Base-by-base conservation (phyloP, 2,888 invertebrate genomes). In the Orthonychiurus folsomi region DNA sequence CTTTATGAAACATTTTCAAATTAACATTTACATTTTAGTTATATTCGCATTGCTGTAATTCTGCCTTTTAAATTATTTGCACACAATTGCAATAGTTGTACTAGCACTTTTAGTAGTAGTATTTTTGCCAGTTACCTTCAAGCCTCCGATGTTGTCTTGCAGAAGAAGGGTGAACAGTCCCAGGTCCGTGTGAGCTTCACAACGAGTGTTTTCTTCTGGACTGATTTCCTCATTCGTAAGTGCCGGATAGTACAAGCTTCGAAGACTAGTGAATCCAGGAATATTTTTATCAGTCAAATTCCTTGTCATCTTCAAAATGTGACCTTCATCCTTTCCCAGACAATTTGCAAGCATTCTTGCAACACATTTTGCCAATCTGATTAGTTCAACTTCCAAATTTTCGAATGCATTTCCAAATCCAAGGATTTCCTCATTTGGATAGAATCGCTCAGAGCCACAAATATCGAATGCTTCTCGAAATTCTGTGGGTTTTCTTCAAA, bases 111-210 rank as follows among this genome's bases (percentile, higher is more conserved):
- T n/a, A n/a, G n/a, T n/a, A n/a, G n/a, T n/a, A n/a, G n/a, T n/a
- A n/a, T n/a, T n/a, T n/a, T n/a, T n/a, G n/a, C 37, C 5, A 37
- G 15, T 56, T 56, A 56, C 56, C 28, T 56, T 27, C 5, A 56
- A 21, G 3, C 56, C 56, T 5, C 56, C 56, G 28, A 25, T 18
- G 5, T 27, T 37, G 20, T 56, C 56, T 21, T 56, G 56, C 27
- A 25, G 27, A 2, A 56, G 20, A 21, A 56, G 28, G 18, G 56
- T 56, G 3, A 56, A n/a, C n/a, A 56, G 5, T n/a, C 56, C 56
- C 25, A 56, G 28, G 28, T 56, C 56, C 12, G 56, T 9, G 20
- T 56, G 56, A 9, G 56, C 27, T 5, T 3, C 12, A 37, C 56
- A 56, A 9, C 56, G 27, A 5, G 25, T 27, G 2, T 27, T 56